Evolutionary conservation across 2,888 invertebrate genomes (phyloP), one percentile per base, ranked within the genome.

Genomic region (Psylliodes chrysocephalus): DNA sequence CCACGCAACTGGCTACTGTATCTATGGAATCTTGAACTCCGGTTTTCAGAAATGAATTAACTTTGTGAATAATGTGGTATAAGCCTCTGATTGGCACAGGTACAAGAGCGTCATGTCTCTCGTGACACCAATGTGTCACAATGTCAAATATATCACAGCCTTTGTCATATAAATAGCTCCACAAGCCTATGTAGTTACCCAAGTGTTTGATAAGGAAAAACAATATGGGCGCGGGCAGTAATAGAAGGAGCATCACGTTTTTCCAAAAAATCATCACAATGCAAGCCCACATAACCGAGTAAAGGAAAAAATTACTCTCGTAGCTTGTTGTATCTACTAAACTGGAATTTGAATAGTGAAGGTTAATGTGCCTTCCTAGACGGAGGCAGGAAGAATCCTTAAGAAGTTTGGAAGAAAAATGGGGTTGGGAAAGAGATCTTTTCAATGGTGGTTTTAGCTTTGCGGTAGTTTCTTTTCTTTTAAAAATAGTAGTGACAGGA

Each of bases 261-360:
- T 92, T 92, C 91, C 95, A 96, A 12, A 96, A 85, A 25, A 95
- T 85, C 84, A 95, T 94, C 55, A 91, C 87, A 5, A 91, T 83
- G 73, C 95, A 94, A 1, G 91, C 91, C 85, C 94, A 95, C 71
- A 95, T 85, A 8, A 95, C 82, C 2, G 89, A 86, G 75, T 91
- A 93, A 75, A 94, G 89, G 76, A 92, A 94, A 38, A 88, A 84
- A 12, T 88, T 88, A 68, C 91, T 90, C 69, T 87, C 88, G 63
- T 88, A 86, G 62, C 81, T 81, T 33, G 79, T 79, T 57, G 86
- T 83, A 22, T 82, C 79, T 1, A 73, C 71, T 35, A 69, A 60
- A 60, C 64, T 72, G 33, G 64, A 64, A 62, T 66, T 67, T 17
- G 73, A 73, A 38, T 69, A 68, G 17, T 51, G 71, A 4, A 70